Evolutionary conservation across 2,797 vertebrate genomes (phyloP), one percentile per base, ranked within the genome.

Genomic region (Onychomys leucogaster): DNA sequence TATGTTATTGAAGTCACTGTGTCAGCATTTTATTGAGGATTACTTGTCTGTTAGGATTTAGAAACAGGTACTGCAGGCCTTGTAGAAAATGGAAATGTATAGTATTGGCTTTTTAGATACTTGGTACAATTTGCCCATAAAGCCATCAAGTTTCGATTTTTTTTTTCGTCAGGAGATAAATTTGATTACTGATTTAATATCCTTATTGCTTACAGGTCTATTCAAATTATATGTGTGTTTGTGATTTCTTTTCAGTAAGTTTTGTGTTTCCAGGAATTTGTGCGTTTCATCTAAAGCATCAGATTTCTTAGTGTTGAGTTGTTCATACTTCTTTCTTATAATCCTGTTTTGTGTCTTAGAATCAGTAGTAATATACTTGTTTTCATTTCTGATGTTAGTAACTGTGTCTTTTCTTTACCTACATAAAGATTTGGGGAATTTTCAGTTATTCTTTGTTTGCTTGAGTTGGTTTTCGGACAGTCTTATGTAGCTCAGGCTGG

Each of bases 171-270:
- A 32, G 69, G 37, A 92, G n/a, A 73, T 73, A 78, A 59, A 32
- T 81, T 67, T 78, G 2, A n/a, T 93, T 85, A 80, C 73, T 85
- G 63, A 90, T 65, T 95, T 49, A 82, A 17, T 92, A 37, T 88
- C 67, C 32, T 69, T 55, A 82, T 49, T 92, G 63, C 34, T 82
- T 92, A 88, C 0, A 57, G 46, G 17, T 59, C 23, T 76, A 57
- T 88, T 82, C 43, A 95, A 81, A 75, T 96, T 86, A 55, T 57
- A n/a, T 57, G 19, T 57, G 63, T 86, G n/a, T 90, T 90, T 46
- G 25, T 81, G 55, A 75, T 81, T 90, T 93, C 49, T 17, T 73
- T 73, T 91, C 61, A 17, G 55, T 87, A 41, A 37, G 14, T 81
- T 92, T 93, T 96, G 17, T 82, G 27, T 82, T 91, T 75, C 69